These are phyloP conservation scores for Pherbina coryleti DNA, from an alignment of 2,888 invertebrate species.

Conservation along the genomic window DNA sequence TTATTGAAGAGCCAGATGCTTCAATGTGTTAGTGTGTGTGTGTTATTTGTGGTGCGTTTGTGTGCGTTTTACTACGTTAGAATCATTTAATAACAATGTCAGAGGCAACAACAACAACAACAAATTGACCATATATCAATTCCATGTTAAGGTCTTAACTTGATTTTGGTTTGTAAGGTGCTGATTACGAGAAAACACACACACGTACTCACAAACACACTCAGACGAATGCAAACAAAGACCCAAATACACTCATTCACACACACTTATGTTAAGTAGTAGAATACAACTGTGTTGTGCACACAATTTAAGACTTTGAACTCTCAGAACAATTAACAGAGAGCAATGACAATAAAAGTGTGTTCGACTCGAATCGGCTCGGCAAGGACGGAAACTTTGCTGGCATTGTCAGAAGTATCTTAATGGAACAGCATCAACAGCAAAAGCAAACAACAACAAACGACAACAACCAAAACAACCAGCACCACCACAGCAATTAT, in stretches of 20 bases:
- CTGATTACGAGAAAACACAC: slow-evolving; percentile 19
- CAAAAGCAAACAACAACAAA: background rate
- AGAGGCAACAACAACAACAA: background rate
- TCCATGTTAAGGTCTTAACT: background rate
- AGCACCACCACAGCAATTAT: slow-evolving; percentile 2
- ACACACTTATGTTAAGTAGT: background rate
- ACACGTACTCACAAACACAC: slow-evolving; percentile 25
- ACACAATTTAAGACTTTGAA: slow-evolving; percentile 28
- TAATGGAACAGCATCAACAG: background rate
- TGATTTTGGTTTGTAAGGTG: slow-evolving; percentile 4
- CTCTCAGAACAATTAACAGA: slow-evolving; percentile 16
- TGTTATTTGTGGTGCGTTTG: no score
- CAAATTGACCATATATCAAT: background rate
- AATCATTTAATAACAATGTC: background rate
- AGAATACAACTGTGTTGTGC: slow-evolving; percentile 3
- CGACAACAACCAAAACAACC: background rate
- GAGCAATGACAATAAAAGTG: background rate
- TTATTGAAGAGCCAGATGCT: no score
- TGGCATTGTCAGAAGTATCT: background rate
- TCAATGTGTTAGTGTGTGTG: no score
- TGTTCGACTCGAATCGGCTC: background rate
- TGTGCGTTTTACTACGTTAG: no score
- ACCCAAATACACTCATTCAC: no score
- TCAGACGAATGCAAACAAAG: background rate
- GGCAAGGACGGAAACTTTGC: background rate